Conservation (phyloP, 2,888 invertebrate species). For the Thysanoteuthis rhombus region DNA sequence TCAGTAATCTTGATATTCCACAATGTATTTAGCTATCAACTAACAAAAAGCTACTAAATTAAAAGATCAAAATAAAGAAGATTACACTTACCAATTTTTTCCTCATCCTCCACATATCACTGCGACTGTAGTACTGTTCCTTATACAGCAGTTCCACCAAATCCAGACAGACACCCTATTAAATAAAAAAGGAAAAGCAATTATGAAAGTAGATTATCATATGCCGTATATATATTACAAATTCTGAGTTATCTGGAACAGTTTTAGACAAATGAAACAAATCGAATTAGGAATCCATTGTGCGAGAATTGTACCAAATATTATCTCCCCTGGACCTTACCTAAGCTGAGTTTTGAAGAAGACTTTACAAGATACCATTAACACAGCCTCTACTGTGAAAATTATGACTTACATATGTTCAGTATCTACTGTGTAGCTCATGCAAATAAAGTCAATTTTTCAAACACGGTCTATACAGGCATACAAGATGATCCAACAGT, state of each 20-base stretch:
- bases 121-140: constrained; percentile 96
- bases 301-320: neutral
- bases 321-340: neutral
- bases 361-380: no score
- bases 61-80: no score
- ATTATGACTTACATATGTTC: no score
- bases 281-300: neutral
- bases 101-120: constrained; percentile 97
- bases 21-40: no score
- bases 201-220: neutral
- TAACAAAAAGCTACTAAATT: no score
- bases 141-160: constrained; percentile 96
- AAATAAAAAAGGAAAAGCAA: constrained; percentile 27
- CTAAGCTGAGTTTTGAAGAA: neutral
- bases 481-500: no score
- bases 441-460: no score
- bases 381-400: no score
- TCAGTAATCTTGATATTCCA: no score
- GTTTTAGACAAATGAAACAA: neutral
- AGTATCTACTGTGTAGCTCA: no score
- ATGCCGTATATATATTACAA: no score
- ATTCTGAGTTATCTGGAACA: neutral
- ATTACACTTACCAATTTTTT: constrained; percentile 80
- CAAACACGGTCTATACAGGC: no score
- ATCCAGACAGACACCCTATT: constrained; percentile 83